Evolutionary conservation across 1,140 invertebrate species (phyloP).

Genomic region (Ericerus pela): DNA sequence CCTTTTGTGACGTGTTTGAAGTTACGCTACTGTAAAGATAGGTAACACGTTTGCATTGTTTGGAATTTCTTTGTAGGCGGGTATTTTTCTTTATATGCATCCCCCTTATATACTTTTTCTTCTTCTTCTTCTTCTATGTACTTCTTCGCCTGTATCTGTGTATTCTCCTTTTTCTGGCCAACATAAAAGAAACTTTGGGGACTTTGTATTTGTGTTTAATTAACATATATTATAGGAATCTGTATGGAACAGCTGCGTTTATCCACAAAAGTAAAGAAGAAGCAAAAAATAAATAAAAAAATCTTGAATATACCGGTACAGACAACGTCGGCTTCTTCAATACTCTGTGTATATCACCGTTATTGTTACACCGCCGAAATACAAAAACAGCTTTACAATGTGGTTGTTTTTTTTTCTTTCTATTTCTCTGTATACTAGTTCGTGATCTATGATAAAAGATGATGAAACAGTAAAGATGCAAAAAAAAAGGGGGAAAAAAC

Average conservation of each 20-base stretch:
- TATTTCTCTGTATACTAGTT: too few relatives aligned
- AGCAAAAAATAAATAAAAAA: not conserved
- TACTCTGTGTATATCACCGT: not conserved
- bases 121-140: too few relatives aligned
- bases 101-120: too few relatives aligned
- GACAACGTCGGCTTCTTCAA: conserved; percentile 3
- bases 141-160: not conserved
- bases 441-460: too few relatives aligned
- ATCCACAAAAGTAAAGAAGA: not conserved
- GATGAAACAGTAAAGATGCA: too few relatives aligned
- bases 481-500: too few relatives aligned
- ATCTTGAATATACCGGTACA: not conserved
- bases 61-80: conserved; percentile 10
- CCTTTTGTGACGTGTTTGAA: conserved; percentile 11
- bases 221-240: conserved; percentile 12
- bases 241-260: conserved; percentile 10
- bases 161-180: not conserved
- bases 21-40: conserved; percentile 8
- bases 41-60: conserved; percentile 11
- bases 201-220: conserved; percentile 12
- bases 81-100: too few relatives aligned
- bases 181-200: conserved; percentile 6
- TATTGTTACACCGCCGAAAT: conserved; percentile 10
- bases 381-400: too few relatives aligned
- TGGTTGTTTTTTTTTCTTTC: too few relatives aligned